Evolutionary conservation across 2,797 vertebrate genomes (phyloP).

Genomic region (Chrysocyon brachyurus): DNA sequence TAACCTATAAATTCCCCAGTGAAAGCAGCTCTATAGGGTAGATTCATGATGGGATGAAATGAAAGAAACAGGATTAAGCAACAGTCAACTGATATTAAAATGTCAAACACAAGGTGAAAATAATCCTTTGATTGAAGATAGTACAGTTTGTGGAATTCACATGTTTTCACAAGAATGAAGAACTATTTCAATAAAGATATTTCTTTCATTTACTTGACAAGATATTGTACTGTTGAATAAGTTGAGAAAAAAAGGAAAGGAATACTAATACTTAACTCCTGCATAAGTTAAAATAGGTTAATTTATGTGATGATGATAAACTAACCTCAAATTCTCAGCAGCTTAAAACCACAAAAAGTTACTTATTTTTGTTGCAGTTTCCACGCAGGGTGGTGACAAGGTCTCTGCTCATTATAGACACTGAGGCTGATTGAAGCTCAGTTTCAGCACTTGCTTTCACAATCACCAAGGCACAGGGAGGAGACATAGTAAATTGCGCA

Average conservation of each 20-base stretch:
- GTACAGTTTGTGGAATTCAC: slow-evolving; percentile 15
- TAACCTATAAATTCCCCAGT: not conserved
- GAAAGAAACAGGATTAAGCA: slow-evolving; percentile 41
- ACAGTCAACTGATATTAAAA: slow-evolving; percentile 51
- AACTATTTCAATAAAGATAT: slow-evolving; percentile 13
- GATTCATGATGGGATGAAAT: slow-evolving; percentile 39
- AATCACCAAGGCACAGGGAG: not conserved
- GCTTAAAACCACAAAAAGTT: not conserved
- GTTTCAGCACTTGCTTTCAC: not conserved
- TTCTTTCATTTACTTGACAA: slow-evolving; percentile 43
- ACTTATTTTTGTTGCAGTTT: not conserved
- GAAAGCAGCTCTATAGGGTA: not conserved
- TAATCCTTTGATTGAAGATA: slow-evolving; percentile 54
- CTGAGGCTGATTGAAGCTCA: not conserved
- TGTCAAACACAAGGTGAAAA: slow-evolving; percentile 50
- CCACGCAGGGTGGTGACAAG: not conserved
- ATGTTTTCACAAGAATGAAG: slow-evolving; percentile 54
- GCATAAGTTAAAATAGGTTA: not conserved
- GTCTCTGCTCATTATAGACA: not conserved
- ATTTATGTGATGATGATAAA: not conserved
- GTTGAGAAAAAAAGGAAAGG: not conserved
- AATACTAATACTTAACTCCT: not conserved
- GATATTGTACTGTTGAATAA: not conserved
- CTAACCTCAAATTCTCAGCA: not conserved
- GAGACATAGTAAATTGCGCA: not conserved